Evolutionary conservation across 2,113 vertebrate species (phyloP).

Genomic region (Amphiprion ocellaris): DNA sequence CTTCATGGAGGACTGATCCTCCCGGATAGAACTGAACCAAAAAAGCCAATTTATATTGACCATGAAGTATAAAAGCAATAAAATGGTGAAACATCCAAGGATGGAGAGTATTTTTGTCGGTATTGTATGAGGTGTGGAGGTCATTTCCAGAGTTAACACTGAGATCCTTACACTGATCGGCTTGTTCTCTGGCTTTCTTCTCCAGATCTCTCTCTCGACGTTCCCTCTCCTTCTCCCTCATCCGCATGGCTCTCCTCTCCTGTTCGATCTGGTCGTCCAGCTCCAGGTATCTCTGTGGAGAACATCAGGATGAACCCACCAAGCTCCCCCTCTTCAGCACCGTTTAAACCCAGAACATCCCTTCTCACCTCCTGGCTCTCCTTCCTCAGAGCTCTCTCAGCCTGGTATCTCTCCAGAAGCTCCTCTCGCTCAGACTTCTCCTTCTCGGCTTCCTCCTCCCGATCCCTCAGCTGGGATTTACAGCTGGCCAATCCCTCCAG

Average conservation of each 20-base stretch:
- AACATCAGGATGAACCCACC: neutral
- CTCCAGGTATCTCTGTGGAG: conserved; percentile 80
- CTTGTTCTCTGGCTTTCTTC: conserved; percentile 84
- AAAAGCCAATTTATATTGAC: too few relatives aligned
- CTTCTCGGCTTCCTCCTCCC: conserved; percentile 79
- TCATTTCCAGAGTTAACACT: neutral
- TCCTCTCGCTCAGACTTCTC: conserved; percentile 81
- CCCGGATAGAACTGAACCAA: too few relatives aligned
- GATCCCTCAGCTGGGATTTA: conserved; percentile 82
- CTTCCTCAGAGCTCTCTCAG: conserved; percentile 79
- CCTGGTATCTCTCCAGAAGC: conserved; percentile 82
- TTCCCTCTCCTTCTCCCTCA: conserved; percentile 83
- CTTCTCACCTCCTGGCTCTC: conserved; percentile 84
- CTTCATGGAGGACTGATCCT: too few relatives aligned
- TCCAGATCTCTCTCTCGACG: conserved; percentile 80
- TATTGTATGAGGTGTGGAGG: neutral
- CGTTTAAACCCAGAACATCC: too few relatives aligned
- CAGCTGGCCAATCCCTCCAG: conserved; percentile 85
- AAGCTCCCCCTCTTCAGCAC: neutral
- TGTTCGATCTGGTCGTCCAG: conserved; percentile 86
- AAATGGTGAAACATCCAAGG: too few relatives aligned
- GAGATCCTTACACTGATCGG: conserved; percentile 82
- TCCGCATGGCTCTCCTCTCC: conserved; percentile 81
- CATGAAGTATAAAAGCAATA: too few relatives aligned
- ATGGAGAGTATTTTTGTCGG: too few relatives aligned